Percentiles rank a stretch among this genome's conserved stretches.
Conservation (phyloP, 2,888 invertebrate genomes). For the Meteorus colon region DNA sequence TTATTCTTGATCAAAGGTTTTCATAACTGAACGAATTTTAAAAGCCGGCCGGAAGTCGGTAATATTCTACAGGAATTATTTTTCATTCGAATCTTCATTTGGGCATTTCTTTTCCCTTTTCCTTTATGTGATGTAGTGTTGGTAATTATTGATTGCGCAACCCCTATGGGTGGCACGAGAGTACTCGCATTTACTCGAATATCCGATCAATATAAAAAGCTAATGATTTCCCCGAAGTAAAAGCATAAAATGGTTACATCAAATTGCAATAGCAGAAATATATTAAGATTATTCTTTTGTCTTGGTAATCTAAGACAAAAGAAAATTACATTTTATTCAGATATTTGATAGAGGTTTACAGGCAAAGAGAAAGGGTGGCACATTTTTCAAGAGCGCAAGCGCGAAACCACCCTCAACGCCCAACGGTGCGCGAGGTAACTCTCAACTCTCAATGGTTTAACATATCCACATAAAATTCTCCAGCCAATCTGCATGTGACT, state of each 20-base stretch:
- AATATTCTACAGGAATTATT: conserved; percentile 19
- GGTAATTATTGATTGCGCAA: not conserved
- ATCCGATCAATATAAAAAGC: too few species aligned
- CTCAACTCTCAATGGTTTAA: conserved; percentile 10
- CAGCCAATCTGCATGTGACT: conserved; percentile 71
- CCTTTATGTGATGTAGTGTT: not conserved
- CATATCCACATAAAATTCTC: conserved; percentile 44
- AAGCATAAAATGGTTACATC: too few species aligned
- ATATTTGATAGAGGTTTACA: conserved; percentile 44
- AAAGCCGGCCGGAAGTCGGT: conserved; percentile 49
- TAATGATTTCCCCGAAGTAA: too few species aligned
- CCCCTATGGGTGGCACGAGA: too few species aligned
- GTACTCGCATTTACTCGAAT: too few species aligned
- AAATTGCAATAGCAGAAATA: too few species aligned
- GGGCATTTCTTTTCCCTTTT: not conserved
- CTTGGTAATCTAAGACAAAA: too few species aligned
- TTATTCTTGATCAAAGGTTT: not conserved
- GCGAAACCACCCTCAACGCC: conserved; percentile 67
- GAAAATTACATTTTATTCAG: conserved; percentile 26
- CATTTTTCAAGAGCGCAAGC: conserved; percentile 67
- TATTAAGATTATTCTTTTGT: too few species aligned
- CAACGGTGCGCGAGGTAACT: not conserved
- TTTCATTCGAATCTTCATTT: too few species aligned
- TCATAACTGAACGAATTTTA: not conserved
- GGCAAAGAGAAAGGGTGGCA: conserved; percentile 48